Percentiles rank a stretch among this genome's conserved stretches.
These are phyloP conservation scores for Drosophila guanche DNA, from an alignment of 1,140 invertebrate species.

Conservation along the genomic window DNA sequence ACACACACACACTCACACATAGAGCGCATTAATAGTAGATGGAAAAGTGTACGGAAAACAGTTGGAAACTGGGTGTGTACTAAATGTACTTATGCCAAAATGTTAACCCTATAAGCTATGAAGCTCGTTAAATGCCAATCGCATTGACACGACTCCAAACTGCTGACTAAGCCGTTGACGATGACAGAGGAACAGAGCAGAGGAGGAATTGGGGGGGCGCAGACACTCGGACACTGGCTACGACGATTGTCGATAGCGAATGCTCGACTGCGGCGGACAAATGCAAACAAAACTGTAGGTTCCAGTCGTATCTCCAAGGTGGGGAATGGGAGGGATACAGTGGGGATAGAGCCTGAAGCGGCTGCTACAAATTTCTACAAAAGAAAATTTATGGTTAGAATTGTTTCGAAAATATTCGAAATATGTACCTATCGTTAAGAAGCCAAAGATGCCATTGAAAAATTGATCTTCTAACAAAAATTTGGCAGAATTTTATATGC, in stretches of 20 bases:
- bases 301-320: too few relatives aligned
- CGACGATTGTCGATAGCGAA: too few relatives aligned
- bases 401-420: too few relatives aligned
- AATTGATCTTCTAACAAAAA: too few relatives aligned
- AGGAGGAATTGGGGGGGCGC: neutral
- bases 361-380: constrained; percentile 48
- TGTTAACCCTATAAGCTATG: constrained; percentile 69
- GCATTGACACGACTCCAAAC: constrained; percentile 70
- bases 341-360: too few relatives aligned
- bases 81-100: constrained; percentile 75
- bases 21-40: constrained; percentile 11
- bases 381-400: constrained; percentile 16
- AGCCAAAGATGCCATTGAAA: too few relatives aligned
- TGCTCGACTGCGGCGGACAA: too few relatives aligned
- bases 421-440: too few relatives aligned
- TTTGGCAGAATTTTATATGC: too few relatives aligned
- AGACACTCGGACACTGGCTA: constrained; percentile 3
- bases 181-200: neutral
- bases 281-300: neutral
- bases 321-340: too few relatives aligned
- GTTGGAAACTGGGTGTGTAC: constrained; percentile 67
- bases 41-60: constrained; percentile 12
- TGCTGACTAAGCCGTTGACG: constrained; percentile 60
- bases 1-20: constrained; percentile 22
- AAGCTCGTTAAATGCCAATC: constrained; percentile 78